These are phyloP conservation scores for Takifugu flavidus DNA, from an alignment of 2,113 vertebrate species.

Conservation along the genomic window DNA sequence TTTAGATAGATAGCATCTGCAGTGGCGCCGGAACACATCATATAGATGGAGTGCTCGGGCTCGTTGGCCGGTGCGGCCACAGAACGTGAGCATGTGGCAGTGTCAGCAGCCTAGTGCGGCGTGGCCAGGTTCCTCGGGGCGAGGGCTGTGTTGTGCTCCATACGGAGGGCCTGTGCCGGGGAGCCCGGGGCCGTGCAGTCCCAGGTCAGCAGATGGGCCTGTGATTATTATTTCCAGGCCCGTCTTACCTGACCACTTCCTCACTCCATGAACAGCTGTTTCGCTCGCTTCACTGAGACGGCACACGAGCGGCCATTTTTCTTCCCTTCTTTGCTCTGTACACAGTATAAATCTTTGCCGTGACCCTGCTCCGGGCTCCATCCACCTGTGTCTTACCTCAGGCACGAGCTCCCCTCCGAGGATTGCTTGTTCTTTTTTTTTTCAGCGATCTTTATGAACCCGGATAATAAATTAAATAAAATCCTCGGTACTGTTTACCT, in stretches of 20 bases:
- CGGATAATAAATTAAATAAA: slow-evolving; percentile 36
- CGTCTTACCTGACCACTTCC: slow-evolving; percentile 91
- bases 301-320: slow-evolving; percentile 85
- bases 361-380: slow-evolving; percentile 87
- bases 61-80: slow-evolving; percentile 40
- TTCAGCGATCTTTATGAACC: slow-evolving; percentile 30
- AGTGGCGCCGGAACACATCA: slow-evolving; percentile 45
- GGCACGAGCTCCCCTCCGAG: slow-evolving; percentile 79
- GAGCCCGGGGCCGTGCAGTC: slow-evolving; percentile 86
- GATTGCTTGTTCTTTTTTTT: slow-evolving; percentile 46
- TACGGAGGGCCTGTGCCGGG: slow-evolving; percentile 85
- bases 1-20: slow-evolving; percentile 46
- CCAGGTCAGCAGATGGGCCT: slow-evolving; percentile 96
- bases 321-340: slow-evolving; percentile 89
- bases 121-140: slow-evolving; percentile 76
- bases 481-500: slow-evolving; percentile 56
- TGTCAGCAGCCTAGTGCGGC: slow-evolving; percentile 77
- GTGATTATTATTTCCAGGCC: slow-evolving; percentile 91
- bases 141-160: slow-evolving; percentile 78
- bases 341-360: slow-evolving; percentile 93
- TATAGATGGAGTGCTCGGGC: slow-evolving; percentile 31
- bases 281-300: slow-evolving; percentile 88
- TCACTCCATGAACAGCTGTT: slow-evolving; percentile 95
- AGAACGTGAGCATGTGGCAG: slow-evolving; percentile 77
- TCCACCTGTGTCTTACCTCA: slow-evolving; percentile 94